Conservation (phyloP, 2,888 invertebrate species). For the Emmelina monodactyla region DNA sequence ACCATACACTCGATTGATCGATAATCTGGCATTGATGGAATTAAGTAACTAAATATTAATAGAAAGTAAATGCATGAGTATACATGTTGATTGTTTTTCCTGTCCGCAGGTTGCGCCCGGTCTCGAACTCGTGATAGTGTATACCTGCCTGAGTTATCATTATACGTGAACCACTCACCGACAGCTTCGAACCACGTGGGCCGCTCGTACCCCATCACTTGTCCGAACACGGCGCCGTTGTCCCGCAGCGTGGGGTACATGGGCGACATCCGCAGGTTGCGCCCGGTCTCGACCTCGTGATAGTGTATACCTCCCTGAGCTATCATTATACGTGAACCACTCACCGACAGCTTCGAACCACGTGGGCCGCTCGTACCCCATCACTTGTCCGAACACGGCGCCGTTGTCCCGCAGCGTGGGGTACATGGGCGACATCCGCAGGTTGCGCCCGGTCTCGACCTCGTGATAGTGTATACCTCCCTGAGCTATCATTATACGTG, state of each 20-base stretch:
- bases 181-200: conserved; percentile 86
- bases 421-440: conserved; percentile 95
- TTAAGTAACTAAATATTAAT: no score
- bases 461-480: conserved; percentile 81
- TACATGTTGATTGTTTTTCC: no score
- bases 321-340: no score
- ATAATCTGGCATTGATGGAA: no score
- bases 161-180: no score
- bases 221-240: conserved; percentile 94
- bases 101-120: conserved; percentile 89
- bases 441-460: conserved; percentile 85
- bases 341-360: conserved; percentile 77
- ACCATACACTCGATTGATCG: no score
- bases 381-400: conserved; percentile 95
- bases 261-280: conserved; percentile 92
- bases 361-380: conserved; percentile 96
- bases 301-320: conserved; percentile 79
- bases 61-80: no score
- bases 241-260: conserved; percentile 91
- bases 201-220: conserved; percentile 97
- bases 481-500: no score
- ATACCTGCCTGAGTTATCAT: conserved; percentile 54
- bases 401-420: conserved; percentile 89
- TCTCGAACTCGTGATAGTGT: conserved; percentile 87
- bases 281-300: conserved; percentile 84